phyloP scores from a whole-genome alignment of 2,797 vertebrate genomes.

The Phoebastria nigripes region DNA sequence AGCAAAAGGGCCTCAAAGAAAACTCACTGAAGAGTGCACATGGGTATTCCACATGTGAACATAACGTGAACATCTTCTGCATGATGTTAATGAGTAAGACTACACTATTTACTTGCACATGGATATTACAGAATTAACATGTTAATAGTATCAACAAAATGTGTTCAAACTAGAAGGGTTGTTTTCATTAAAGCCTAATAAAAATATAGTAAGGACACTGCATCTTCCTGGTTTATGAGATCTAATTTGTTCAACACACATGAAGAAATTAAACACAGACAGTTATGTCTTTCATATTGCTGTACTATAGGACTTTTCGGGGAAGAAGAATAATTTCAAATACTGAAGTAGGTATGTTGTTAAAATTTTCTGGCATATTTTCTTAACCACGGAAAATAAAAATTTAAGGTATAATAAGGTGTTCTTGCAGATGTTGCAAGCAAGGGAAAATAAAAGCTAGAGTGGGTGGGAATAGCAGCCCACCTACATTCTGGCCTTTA shows the following conservation, averaged over 20 bases:
- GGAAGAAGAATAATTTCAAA: not conserved
- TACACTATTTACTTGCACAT: not conserved
- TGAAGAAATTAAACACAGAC: not conserved
- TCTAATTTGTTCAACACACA: not conserved
- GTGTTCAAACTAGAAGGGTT: not conserved
- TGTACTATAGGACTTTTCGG: not conserved
- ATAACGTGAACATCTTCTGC: not conserved
- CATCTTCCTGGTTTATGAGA: not conserved
- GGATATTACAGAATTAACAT: not conserved
- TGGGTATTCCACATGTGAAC: not conserved
- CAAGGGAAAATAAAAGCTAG: not conserved
- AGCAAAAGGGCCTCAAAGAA: not conserved
- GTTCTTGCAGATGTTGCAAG: not conserved
- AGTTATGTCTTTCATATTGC: not conserved
- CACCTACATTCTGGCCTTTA: not conserved
- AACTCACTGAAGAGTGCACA: not conserved
- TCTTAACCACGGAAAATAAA: not conserved
- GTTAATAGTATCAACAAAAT: not conserved
- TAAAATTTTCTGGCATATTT: not conserved
- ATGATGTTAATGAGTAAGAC: rapidly evolving
- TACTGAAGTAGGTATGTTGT: not conserved
- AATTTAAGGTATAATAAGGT: not conserved
- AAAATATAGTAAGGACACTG: not conserved
- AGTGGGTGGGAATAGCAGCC: not conserved
- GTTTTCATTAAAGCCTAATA: not conserved